Conservation (phyloP, 2,888 invertebrate genomes). For the Lingula anatina region DNA sequence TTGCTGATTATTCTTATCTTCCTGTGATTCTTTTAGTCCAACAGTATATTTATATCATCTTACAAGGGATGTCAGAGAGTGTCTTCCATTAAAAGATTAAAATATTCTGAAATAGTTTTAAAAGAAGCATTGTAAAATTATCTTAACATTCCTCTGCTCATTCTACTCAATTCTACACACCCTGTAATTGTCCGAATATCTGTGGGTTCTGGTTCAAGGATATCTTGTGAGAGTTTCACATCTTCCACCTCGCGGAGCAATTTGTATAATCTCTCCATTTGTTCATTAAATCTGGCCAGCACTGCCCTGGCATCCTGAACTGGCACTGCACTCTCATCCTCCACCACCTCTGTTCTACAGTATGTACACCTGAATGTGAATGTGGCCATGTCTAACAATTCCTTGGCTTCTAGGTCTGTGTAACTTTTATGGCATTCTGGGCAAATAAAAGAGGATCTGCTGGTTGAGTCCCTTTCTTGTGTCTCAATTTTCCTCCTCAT, state of each 20-base stretch:
- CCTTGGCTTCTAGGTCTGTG: slow-evolving; percentile 80
- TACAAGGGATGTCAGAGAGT: no score
- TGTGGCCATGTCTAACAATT: slow-evolving; percentile 38
- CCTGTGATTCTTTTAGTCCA: no score
- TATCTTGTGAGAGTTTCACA: slow-evolving; percentile 85
- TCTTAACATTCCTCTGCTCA: no score
- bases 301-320: slow-evolving; percentile 87
- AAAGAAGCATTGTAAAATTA: no score
- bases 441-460: slow-evolving; percentile 92
- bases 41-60: no score
- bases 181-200: slow-evolving; percentile 22
- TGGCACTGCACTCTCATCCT: slow-evolving; percentile 87
- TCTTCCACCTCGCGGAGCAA: slow-evolving; percentile 79
- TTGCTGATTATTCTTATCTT: no score
- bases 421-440: slow-evolving; percentile 86
- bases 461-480: slow-evolving; percentile 90
- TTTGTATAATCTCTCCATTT: slow-evolving; percentile 84
- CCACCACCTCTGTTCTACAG: slow-evolving; percentile 84
- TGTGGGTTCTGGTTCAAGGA: slow-evolving; percentile 78
- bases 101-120: no score
- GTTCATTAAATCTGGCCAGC: slow-evolving; percentile 83
- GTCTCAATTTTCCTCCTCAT: slow-evolving; percentile 94
- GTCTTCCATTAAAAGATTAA: no score
- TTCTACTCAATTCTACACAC: no score
- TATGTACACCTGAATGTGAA: slow-evolving; percentile 63